Base-by-base conservation (phyloP, 2,797 vertebrate species). In the Microhierax caerulescens region DNA sequence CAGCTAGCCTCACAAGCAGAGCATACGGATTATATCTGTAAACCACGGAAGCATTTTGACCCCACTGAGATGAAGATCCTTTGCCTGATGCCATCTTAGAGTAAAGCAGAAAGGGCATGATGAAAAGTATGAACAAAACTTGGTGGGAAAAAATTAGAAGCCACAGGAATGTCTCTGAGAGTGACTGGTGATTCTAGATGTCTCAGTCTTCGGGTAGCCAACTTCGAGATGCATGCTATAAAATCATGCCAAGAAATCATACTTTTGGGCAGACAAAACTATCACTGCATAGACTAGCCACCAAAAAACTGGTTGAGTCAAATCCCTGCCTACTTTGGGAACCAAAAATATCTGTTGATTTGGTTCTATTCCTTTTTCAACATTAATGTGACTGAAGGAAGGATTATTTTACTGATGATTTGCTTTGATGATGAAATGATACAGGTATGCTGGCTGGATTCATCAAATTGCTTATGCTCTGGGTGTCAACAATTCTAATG, bases 11-110 rank as follows among this genome's bases (percentile, higher is more conserved):
- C 48, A 36, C 0, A 5, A 17, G 21, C 53, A 80, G n/a, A 79
- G n/a, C 10, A 82, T 19, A 2, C 48, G 51, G 27, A 45, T 54
- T 6, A 7, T 39, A 65, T 20, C 59, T 50, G 10, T 69, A 30
- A 51, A 45, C 5, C 23, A 54, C 27, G 51, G 25, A 63, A 67
- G 21, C 10, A 34, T 67, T 56, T 37, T 70, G 39, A 56, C 0
- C 0, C 60, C 25, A 37, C 0, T 6, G 56, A 80, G 7, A 1
- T 45, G 36, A 36, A 0, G 0, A 45, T 56, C 39, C 10, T 82
- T 72, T 70, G 11, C 34, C n/a, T 77, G 12, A 74, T 24, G 57
- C 43, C 8, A 74, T 30, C 32, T 48, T 41, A 72, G 32, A 77
- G 13, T 47, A 53, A 90, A 85, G 51, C 36, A 81, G 60, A 73